Percentiles rank a stretch among this genome's conserved stretches.
Conservation (phyloP, 1,140 invertebrate genomes). For the Whitmania pigra region DNA sequence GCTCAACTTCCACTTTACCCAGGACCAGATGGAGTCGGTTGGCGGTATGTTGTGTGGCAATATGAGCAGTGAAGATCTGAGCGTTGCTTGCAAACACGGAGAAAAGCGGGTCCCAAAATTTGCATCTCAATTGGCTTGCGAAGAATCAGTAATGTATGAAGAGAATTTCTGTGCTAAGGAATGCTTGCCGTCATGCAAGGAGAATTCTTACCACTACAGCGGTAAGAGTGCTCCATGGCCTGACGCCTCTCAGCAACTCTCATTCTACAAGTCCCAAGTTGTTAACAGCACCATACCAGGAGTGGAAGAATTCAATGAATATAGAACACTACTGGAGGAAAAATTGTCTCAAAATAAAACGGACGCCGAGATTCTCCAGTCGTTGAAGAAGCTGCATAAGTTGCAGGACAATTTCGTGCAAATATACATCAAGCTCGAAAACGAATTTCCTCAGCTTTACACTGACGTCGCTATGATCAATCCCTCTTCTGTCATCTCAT, state of each 20-base stretch:
- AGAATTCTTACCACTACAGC: slow-evolving; percentile 2
- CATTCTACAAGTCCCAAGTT: slow-evolving; percentile 7
- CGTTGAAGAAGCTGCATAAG: neutral
- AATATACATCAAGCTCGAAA: neutral
- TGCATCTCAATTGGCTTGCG: slow-evolving; percentile 9
- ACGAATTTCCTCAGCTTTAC: neutral
- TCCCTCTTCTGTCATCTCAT: neutral
- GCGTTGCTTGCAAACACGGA: neutral
- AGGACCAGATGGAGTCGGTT: neutral
- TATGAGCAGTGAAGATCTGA: neutral
- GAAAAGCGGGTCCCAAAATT: neutral
- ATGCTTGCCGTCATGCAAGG: slow-evolving; percentile 7
- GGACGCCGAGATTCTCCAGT: neutral
- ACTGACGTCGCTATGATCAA: neutral
- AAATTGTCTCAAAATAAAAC: neutral
- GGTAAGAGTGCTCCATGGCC: slow-evolving; percentile 9
- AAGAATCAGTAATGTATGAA: neutral
- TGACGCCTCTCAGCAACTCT: slow-evolving; percentile 3
- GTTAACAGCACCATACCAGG: neutral
- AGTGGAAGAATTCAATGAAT: neutral
- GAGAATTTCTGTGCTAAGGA: neutral
- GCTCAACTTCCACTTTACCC: neutral
- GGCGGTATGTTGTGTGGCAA: neutral
- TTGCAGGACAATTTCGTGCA: neutral
- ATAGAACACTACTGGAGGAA: neutral